Conservation (phyloP, 2,888 invertebrate species). For the Scrobipalpa costella region DNA sequence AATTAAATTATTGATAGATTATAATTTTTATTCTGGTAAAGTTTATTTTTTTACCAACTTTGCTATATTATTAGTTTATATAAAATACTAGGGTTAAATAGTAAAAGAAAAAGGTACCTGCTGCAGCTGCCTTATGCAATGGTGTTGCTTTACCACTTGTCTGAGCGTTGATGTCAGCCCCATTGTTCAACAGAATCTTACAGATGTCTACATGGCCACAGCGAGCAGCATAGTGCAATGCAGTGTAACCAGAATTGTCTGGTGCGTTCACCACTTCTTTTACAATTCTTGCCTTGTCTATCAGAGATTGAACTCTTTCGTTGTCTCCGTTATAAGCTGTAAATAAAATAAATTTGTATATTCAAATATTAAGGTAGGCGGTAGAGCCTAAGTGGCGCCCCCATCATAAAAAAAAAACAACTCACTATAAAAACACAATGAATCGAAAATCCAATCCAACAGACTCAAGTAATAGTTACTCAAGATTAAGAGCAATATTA, state of each 20-base stretch:
- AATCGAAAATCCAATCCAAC: no score
- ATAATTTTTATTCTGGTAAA: no score
- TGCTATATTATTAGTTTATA: no score
- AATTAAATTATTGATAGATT: background rate
- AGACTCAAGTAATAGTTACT: no score
- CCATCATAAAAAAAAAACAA: no score
- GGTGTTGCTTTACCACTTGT: constrained; percentile 91
- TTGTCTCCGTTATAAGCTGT: constrained; percentile 88
- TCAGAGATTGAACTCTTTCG: constrained; percentile 82
- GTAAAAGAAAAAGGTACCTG: constrained; percentile 69
- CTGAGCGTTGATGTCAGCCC: constrained; percentile 86
- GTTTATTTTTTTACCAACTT: no score
- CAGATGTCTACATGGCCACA: constrained; percentile 88
- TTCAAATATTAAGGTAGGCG: background rate
- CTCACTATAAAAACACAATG: background rate
- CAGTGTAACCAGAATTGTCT: constrained; percentile 91
- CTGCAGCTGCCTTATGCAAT: constrained; percentile 90
- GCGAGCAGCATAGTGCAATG: constrained; percentile 94
- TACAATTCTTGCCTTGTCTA: constrained; percentile 60
- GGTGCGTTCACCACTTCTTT: constrained; percentile 82
- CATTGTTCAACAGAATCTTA: constrained; percentile 83
- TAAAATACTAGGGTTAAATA: no score
- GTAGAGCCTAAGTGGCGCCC: no score
- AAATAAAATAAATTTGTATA: constrained; percentile 25
- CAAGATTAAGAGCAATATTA: no score